Evolutionary conservation across 2,888 invertebrate genomes (phyloP).

Genomic region (Volucella bombylans): DNA sequence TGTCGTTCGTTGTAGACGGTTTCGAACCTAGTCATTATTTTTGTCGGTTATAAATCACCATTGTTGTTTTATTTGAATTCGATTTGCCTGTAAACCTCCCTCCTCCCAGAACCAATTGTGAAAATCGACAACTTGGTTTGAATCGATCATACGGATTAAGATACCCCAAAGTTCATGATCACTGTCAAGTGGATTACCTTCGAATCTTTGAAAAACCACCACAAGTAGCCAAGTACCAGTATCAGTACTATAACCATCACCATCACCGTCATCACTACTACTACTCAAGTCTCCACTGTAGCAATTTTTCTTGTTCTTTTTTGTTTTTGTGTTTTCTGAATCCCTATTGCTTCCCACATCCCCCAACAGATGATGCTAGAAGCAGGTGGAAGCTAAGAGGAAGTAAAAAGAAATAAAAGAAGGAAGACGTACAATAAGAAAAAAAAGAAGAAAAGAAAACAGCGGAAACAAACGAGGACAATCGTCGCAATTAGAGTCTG

Average conservation of each 20-base stretch:
- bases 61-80: conserved; percentile 22
- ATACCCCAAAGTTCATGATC: conserved; percentile 38
- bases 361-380: conserved; percentile 51
- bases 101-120: background rate
- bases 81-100: conserved; percentile 1
- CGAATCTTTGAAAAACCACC: background rate
- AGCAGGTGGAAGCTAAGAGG: conserved; percentile 59
- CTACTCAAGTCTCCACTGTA: background rate
- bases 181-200: conserved; percentile 28
- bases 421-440: too few relatives aligned
- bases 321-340: conserved; percentile 2
- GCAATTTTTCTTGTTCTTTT: background rate
- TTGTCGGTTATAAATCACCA: conserved; percentile 40
- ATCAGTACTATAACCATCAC: background rate
- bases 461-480: conserved; percentile 62
- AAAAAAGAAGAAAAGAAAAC: conserved; percentile 18
- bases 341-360: conserved; percentile 42
- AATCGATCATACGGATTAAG: conserved; percentile 33
- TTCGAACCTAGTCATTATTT: background rate
- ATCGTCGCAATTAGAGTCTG: background rate
- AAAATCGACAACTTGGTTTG: conserved; percentile 11
- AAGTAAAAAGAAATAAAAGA: conserved; percentile 31
- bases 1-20: too few relatives aligned
- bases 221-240: background rate
- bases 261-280: background rate